Conservation (phyloP, 2,888 invertebrate genomes). For the Malachius bipustulatus region DNA sequence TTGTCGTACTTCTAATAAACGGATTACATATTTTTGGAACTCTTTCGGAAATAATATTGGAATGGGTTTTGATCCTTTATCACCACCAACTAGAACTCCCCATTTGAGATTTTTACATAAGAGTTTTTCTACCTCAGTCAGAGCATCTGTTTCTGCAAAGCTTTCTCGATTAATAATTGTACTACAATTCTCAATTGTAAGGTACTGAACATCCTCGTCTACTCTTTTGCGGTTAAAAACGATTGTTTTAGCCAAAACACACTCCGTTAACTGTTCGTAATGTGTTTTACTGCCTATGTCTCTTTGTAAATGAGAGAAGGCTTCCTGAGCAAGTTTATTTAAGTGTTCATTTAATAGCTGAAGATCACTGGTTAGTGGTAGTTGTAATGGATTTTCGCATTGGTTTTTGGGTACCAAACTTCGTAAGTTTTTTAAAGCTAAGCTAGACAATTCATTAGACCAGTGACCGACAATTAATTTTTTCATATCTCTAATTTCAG, state of each 20-base stretch:
- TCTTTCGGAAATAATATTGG: conserved; percentile 18
- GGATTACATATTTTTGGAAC: conserved; percentile 14
- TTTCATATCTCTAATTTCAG: conserved; percentile 15
- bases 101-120: conserved; percentile 16
- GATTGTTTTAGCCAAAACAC: conserved; percentile 14
- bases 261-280: conserved; percentile 20
- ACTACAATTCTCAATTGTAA: conserved; percentile 1
- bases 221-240: conserved; percentile 21
- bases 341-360: conserved; percentile 16
- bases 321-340: conserved; percentile 12
- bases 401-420: conserved; percentile 19
- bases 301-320: conserved; percentile 15
- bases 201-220: conserved; percentile 10
- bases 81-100: conserved; percentile 17
- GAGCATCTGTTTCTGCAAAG: conserved; percentile 10
- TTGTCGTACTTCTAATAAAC: conserved; percentile 15
- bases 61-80: conserved; percentile 19
- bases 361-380: conserved; percentile 20
- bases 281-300: conserved; percentile 14
- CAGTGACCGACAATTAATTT: conserved; percentile 21
- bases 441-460: conserved; percentile 21
- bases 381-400: too few species aligned
- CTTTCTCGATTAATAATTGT: conserved; percentile 9
- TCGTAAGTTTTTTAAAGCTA: conserved; percentile 21
- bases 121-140: conserved; percentile 13